Evolutionary conservation across 2,888 invertebrate genomes (phyloP).

Genomic region (Dastarcus helophoroides): DNA sequence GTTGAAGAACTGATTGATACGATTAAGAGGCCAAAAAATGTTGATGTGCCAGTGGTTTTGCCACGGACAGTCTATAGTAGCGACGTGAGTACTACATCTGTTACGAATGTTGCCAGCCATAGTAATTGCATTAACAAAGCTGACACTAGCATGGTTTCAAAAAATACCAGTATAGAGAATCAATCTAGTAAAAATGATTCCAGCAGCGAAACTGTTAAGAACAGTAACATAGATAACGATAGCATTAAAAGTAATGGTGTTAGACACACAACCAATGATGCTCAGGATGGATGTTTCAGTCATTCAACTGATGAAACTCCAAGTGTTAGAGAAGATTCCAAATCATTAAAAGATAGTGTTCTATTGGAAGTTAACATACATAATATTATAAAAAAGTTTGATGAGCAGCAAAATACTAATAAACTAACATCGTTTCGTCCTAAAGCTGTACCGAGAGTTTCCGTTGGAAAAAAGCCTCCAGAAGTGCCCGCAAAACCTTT

Average conservation of each 20-base stretch:
- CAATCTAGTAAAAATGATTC: no score
- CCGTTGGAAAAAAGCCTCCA: conserved; percentile 26
- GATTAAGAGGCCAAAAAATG: conserved; percentile 15
- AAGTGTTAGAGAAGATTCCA: conserved; percentile 5
- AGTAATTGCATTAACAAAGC: no score
- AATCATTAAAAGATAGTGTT: conserved; percentile 23
- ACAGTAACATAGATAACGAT: no score
- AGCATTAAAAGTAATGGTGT: no score
- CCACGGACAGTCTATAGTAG: no score
- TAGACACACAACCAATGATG: conserved; percentile 9
- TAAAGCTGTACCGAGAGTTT: conserved; percentile 25
- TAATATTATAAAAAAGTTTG: conserved; percentile 35
- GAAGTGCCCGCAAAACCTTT: conserved; percentile 29
- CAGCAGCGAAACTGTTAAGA: no score
- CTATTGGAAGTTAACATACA: conserved; percentile 33
- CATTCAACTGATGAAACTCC: conserved; percentile 7
- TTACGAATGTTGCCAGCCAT: no score
- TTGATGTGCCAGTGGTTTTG: background rate
- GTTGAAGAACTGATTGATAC: conserved; percentile 25
- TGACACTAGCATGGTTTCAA: no score
- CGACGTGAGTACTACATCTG: no score
- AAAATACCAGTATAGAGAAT: no score
- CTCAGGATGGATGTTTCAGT: conserved; percentile 5
- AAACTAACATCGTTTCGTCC: conserved; percentile 20
- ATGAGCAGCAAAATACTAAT: conserved; percentile 19